Evolutionary conservation across 2,797 vertebrate species (phyloP).

Genomic region (Pteropus rufus): DNA sequence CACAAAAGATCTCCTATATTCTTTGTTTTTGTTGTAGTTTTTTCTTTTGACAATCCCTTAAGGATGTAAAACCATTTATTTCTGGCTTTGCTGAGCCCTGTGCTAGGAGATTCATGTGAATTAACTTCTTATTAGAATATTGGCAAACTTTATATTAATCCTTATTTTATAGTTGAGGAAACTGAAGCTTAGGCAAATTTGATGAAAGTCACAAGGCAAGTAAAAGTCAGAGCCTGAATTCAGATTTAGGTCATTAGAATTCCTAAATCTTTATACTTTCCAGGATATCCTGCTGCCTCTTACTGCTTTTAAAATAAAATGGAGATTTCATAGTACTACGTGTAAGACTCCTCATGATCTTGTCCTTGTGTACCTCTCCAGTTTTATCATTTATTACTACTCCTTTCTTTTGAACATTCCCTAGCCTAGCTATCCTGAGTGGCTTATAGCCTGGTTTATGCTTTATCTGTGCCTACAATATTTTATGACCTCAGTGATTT

Average conservation of each 20-base stretch:
- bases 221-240: constrained; percentile 33
- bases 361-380: neutral
- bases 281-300: neutral
- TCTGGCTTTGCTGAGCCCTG: neutral
- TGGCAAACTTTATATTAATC: constrained; percentile 32
- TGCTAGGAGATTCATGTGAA: constrained; percentile 22
- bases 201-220: constrained; percentile 12
- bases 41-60: neutral
- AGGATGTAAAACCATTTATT: neutral
- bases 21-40: neutral
- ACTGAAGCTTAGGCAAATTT: constrained; percentile 25
- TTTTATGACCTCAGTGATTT: constrained; percentile 1
- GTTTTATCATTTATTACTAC: constrained; percentile 38
- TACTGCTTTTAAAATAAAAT: constrained; percentile 20
- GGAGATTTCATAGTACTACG: constrained; percentile 14
- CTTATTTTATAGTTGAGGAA: constrained; percentile 18
- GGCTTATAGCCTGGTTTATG: neutral
- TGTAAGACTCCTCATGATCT: neutral
- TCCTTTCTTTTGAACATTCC: neutral
- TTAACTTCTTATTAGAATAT: constrained; percentile 8
- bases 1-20: neutral
- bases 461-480: constrained; percentile 35
- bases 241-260: constrained; percentile 36
- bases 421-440: neutral
- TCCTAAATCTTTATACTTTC: constrained; percentile 7